Conservation (phyloP, 2,797 vertebrate genomes). For the Chiroxiphia lanceolata region DNA sequence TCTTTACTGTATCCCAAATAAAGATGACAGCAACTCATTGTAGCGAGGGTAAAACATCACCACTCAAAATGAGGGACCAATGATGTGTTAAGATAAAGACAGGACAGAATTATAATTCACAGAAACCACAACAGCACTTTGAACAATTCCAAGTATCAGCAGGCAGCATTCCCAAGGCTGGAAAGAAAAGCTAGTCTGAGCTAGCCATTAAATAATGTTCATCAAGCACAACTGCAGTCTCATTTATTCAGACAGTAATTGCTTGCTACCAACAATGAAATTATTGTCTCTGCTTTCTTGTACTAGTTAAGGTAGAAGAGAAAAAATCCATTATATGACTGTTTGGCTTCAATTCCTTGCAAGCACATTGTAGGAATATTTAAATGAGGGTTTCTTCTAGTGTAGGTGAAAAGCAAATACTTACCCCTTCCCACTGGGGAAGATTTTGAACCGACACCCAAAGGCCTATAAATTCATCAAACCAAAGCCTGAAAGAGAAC, state of each 20-base stretch:
- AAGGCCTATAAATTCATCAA: conserved; percentile 91
- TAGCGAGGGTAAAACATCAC: not conserved
- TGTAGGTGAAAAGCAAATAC: conserved; percentile 49
- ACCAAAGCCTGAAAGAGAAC: conserved; percentile 88
- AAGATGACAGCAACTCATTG: not conserved
- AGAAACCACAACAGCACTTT: not conserved
- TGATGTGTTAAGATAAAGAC: not conserved
- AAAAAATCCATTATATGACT: not conserved
- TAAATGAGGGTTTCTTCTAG: not conserved
- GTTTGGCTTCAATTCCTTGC: not conserved
- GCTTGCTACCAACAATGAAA: not conserved
- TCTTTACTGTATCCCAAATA: not conserved
- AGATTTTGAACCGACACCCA: conserved; percentile 97
- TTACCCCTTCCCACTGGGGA: conserved; percentile 96
- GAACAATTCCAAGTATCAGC: not conserved
- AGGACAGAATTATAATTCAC: not conserved
- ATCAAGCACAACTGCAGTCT: not conserved
- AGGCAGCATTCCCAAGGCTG: not conserved
- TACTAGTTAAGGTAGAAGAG: not conserved
- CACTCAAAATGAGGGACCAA: not conserved
- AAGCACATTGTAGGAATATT: not conserved
- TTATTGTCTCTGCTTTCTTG: not conserved
- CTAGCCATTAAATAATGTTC: not conserved
- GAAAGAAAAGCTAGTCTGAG: not conserved
- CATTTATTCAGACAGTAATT: conserved; percentile 8